A percentile compares a stretch with the other conserved stretches of the same genome.
These are phyloP conservation scores for Denticeps clupeoides DNA, from an alignment of 2,797 vertebrate species.

Conservation along the genomic window DNA sequence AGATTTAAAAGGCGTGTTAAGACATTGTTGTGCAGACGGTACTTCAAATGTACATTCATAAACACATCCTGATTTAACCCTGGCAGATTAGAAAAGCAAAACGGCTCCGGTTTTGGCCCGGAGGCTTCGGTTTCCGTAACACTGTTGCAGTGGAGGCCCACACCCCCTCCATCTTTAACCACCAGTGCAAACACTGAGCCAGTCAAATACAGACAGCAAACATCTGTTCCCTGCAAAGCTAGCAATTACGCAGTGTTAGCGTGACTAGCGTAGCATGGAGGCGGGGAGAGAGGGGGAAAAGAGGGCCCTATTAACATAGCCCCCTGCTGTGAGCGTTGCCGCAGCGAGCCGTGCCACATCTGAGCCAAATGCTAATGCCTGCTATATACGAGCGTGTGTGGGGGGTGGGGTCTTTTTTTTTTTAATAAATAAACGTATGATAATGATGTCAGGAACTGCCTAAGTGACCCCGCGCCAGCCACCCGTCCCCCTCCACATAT, in stretches of 20 bases:
- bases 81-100: too few relatives aligned
- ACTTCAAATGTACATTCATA: too few relatives aligned
- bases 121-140: too few relatives aligned
- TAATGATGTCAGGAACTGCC: too few relatives aligned
- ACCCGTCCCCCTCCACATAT: too few relatives aligned
- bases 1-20: too few relatives aligned
- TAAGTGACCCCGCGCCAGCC: too few relatives aligned
- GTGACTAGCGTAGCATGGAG: conserved; percentile 7
- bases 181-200: conserved; percentile 21
- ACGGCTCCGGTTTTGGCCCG: too few relatives aligned
- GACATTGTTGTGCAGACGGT: too few relatives aligned
- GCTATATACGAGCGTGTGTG: background rate
- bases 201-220: conserved; percentile 24
- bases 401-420: background rate
- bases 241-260: conserved; percentile 31
- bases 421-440: background rate
- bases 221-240: conserved; percentile 35
- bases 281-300: conserved; percentile 7
- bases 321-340: conserved; percentile 20
- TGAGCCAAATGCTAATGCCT: conserved; percentile 12
- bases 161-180: background rate
- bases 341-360: conserved; percentile 1
- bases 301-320: conserved; percentile 22
- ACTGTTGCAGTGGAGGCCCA: too few relatives aligned
- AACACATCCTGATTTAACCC: too few relatives aligned